Evolutionary conservation across 2,888 invertebrate species (phyloP), one percentile per base, ranked within the genome.

Genomic region (Eupsilia transversa): DNA sequence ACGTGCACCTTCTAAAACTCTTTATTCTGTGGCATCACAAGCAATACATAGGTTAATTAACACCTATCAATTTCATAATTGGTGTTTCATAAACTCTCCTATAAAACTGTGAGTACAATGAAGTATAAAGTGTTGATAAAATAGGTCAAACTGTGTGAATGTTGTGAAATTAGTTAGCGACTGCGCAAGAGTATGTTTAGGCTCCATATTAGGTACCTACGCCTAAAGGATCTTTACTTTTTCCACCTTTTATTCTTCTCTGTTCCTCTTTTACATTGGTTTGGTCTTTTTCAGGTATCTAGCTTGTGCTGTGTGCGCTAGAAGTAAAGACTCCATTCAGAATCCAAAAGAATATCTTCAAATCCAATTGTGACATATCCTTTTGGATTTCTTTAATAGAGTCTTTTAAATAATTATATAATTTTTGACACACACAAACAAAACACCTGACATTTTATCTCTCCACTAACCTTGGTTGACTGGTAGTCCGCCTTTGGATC

Each of bases 11-110:
- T 68, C 49, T 56, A 1, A 9, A 41, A 49, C 3, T 49, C 0
- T 1, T 6, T 46, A 12, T 6, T 56, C 52, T 57, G 1, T 60
- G 57, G 23, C 33, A 59, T 57, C 35, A n/a, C 41, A 20, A 56
- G 57, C 68, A 61, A 72, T 72, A 68, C 66, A 43, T 52, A 43
- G 72, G 65, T 83, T 64, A 67, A 80, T 87, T 85, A 86, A 63
- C 86, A 80, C 72, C 54, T 76, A 80, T 80, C 77, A 68, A 59
- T 65, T 41, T 80, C 86, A 73, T 83, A 83, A 85, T 85, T 85
- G 72, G 23, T 56, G 56, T 86, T 86, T 77, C 83, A 78, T 87
- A 87, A 87, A 46, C 35, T 71, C 68, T 64, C 46, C 43, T 67
- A 74, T 63, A 56, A 68, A 81, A 80, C 60, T 68, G 56, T 70